Evolutionary conservation across 2,888 invertebrate species (phyloP).

Genomic region (Chymomyza fuscimana): DNA sequence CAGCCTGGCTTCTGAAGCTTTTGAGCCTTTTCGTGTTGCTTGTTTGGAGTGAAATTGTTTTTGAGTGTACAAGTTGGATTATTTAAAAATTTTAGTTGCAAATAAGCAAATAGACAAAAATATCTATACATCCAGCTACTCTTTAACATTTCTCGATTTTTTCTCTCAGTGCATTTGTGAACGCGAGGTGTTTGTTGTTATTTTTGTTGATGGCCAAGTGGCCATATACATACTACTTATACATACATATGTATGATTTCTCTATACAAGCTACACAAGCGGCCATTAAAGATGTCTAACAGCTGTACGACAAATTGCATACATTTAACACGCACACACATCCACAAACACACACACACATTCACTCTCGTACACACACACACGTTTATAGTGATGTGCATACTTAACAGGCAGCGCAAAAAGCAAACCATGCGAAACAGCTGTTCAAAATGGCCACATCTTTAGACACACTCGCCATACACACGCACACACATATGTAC

Average conservation of each 20-base stretch:
- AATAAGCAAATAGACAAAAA: too few species aligned
- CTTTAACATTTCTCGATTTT: too few species aligned
- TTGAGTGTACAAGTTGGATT: too few species aligned
- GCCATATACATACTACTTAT: not conserved
- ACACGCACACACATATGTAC: conserved; percentile 23
- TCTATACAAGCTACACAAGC: not conserved
- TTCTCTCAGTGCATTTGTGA: conserved; percentile 1
- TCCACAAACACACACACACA: not conserved
- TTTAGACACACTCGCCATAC: conserved; percentile 62
- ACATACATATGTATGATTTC: not conserved
- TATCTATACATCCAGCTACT: too few species aligned
- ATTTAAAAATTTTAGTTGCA: too few species aligned
- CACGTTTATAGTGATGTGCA: conserved; percentile 17
- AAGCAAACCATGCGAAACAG: conserved; percentile 13
- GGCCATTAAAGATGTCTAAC: conserved; percentile 65
- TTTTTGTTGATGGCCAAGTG: conserved; percentile 9
- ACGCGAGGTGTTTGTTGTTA: not conserved
- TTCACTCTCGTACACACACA: not conserved
- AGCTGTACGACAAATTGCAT: conserved; percentile 64
- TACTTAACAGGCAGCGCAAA: conserved; percentile 15
- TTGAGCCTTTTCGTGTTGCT: too few species aligned
- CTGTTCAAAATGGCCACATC: conserved; percentile 15
- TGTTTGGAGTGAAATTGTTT: too few species aligned
- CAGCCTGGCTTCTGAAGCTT: too few species aligned
- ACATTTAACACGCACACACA: conserved; percentile 63